phyloP scores from a whole-genome alignment of 2,888 invertebrate genomes.

The Ectemnius lituratus region DNA sequence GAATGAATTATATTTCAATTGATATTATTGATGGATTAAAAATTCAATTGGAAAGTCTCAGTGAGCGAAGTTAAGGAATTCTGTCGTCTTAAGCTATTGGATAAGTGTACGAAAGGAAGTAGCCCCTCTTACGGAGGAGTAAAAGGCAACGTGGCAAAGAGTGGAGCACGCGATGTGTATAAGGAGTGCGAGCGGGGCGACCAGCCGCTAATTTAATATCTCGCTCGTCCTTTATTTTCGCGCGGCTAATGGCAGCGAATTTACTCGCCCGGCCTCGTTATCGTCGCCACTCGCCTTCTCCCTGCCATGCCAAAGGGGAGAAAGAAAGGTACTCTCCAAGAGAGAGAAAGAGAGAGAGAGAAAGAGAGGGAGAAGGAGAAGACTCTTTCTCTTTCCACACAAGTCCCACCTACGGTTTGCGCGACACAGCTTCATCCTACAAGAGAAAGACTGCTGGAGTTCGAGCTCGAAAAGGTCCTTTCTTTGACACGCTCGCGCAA shows the following conservation, averaged over 20 bases:
- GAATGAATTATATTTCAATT: too few species aligned
- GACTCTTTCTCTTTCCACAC: too few species aligned
- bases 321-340: neutral
- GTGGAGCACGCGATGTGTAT: conserved; percentile 27
- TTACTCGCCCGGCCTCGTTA: conserved; percentile 72
- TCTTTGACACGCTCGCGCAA: conserved; percentile 19
- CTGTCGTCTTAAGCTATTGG: too few species aligned
- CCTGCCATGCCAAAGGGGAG: conserved; percentile 10
- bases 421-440: conserved; percentile 22
- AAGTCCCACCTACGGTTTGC: neutral
- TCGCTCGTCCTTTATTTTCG: conserved; percentile 74
- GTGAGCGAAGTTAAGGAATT: too few species aligned
- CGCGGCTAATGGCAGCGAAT: conserved; percentile 76
- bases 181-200: conserved; percentile 23
- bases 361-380: neutral
- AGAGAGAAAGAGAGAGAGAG: neutral
- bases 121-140: neutral
- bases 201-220: conserved; percentile 75
- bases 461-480: conserved; percentile 21
- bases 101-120: neutral
- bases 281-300: conserved; percentile 55
- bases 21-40: too few species aligned
- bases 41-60: too few species aligned
- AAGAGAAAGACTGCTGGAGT: neutral
- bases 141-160: neutral